Evolutionary conservation across 2,888 invertebrate genomes (phyloP), one percentile per base, ranked within the genome.

Genomic region (Autographa gamma): DNA sequence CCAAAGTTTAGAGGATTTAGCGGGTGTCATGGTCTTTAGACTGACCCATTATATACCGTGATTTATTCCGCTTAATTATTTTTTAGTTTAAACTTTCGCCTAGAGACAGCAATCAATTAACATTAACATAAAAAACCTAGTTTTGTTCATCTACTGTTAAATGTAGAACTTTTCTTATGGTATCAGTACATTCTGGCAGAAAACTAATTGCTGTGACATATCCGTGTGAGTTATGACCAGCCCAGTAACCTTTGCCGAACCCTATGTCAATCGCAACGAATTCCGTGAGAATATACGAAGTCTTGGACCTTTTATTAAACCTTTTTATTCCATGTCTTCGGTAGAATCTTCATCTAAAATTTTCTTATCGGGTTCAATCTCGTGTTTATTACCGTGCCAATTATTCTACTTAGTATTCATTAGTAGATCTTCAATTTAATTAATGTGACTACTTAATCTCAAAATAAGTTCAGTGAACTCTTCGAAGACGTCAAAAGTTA

Each of bases 241-340:
- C 70, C 66, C 16, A 64, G 58, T 81, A 69, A 71, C 70, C 84
- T 71, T 76, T 70, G 8, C 54, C n/a, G 48, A 48, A 48, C n/a
- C 54, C 18, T 59, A 5, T 34, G 60, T 41, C 70, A 71, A 74
- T 58, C n/a, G 31, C 34, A 6, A 43, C 38, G 14, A 65, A 69
- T 48, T 64, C 19, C 66, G 25, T 34, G 61, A 25, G 43, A 71
- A 31, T 32, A 56, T 48, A 69, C 48, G 31, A 32, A 54, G 6
- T 60, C 62, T 69, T 60, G 13, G 16, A 66, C 19, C 31, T 19
- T n/a, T 38, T 38, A 11, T 19, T 11, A 38, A 43, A 25, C 14
- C 34, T 14, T 56, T 25, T 32, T 31, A 11, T 11, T 38, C 38
- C 8, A 60, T 59, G 13, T 11, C 38, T 38, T 38, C 1, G 43